Evolutionary conservation across 2,113 vertebrate genomes (phyloP), one percentile per base, ranked within the genome.

Genomic region (Pachyramphus minor): DNA sequence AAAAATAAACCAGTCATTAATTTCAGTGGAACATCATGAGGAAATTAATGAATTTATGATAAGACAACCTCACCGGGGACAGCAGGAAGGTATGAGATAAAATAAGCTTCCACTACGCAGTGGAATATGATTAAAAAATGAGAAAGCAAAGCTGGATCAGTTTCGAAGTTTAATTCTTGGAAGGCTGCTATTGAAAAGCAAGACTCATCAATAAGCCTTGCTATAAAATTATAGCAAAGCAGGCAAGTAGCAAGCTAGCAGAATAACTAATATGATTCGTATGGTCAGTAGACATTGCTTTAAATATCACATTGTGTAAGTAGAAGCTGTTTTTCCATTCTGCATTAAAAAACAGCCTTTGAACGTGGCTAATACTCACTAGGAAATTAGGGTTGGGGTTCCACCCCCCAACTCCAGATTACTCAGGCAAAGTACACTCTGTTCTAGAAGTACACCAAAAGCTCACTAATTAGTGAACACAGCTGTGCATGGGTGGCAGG

Each of bases 81-180:
- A 79, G 39, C 35, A 68, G 49, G 49, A 87, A 89, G 28, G n/a
- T 50, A 84, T 11, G 49, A 91, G 74, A 75, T n/a, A 59, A 84
- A 87, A 86, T 23, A 86, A 69, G 39, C 19, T 91, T 82, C 58
- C 49, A 64, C 45, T 39, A 44, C 37, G 17, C 53, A 62, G 37
- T 31, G 14, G 25, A 97, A 87, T 82, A 84, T 13, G n/a, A 94
- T 75, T 90, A 89, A 41, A 78, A 92, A 95, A 81, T 75, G 89
- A 88, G 83, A 85, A 88, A 59, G 60, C 8, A 87, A 81, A 93
- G 89, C 41, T 60, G 33, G 33, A 93, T 89, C 76, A 37, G 35
- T 90, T 93, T 89, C 33, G 17, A 89, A 90, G 80, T 50, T 72
- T 87, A 93, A 91, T 94, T 92, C 89, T 92, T 95, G 64, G 75